Conservation (phyloP, 2,888 invertebrate species). For the Drosophila monieri region DNA sequence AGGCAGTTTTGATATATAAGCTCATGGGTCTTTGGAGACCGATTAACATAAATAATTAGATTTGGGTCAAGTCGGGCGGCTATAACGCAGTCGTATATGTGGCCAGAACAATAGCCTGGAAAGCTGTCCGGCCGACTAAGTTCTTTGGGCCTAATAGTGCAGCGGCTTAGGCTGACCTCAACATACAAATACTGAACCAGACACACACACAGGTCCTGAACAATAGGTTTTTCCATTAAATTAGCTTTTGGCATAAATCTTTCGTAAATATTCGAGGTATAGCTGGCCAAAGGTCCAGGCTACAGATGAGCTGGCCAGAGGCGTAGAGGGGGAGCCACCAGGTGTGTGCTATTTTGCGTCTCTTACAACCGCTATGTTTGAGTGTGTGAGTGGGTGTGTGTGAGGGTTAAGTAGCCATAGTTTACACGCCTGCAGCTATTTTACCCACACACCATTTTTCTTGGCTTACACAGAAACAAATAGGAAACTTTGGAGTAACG, state of each 20-base stretch:
- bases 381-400: conserved; percentile 36
- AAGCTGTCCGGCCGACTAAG: conserved; percentile 16
- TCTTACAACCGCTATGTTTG: background rate
- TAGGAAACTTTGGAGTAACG: background rate
- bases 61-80: conserved; percentile 61
- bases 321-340: conserved; percentile 29
- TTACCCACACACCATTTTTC: conserved; percentile 15
- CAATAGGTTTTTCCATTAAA: conserved; percentile 80
- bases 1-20: conserved; percentile 67
- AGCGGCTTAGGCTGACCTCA: conserved; percentile 65
- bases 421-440: conserved; percentile 54
- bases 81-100: conserved; percentile 29
- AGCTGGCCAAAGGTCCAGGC: background rate
- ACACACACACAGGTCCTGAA: conserved; percentile 28
- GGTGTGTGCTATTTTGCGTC: conserved; percentile 39
- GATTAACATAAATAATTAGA: conserved; percentile 80
- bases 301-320: background rate
- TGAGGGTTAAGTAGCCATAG: conserved; percentile 65
- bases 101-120: conserved; percentile 14
- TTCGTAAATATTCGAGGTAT: conserved; percentile 64
- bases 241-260: conserved; percentile 79
- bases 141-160: conserved; percentile 55
- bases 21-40: conserved; percentile 67
- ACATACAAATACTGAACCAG: conserved; percentile 24
- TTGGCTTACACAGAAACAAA: background rate